Conservation (phyloP, 2,888 invertebrate genomes). For the Cyrtodaria siliqua region DNA sequence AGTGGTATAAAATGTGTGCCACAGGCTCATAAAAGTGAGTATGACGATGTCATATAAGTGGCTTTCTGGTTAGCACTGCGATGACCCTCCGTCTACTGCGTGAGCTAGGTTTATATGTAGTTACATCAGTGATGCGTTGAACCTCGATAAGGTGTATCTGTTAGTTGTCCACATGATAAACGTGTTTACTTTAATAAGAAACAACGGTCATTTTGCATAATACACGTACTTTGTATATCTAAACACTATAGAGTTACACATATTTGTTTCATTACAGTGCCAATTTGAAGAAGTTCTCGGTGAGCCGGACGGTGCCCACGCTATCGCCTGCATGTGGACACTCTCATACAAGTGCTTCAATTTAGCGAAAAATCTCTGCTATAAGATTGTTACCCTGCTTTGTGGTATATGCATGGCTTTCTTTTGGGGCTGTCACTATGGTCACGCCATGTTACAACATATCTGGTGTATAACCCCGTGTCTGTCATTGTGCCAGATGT, state of each 20-base stretch:
- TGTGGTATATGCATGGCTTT: slow-evolving; percentile 90
- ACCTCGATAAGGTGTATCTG: too few relatives aligned
- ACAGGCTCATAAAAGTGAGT: too few relatives aligned
- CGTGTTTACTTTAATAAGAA: too few relatives aligned
- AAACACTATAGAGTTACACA: not conserved
- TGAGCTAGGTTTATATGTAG: too few relatives aligned
- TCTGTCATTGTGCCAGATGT: slow-evolving; percentile 89
- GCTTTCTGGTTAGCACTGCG: too few relatives aligned
- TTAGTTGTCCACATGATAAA: too few relatives aligned
- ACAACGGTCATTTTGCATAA: too few relatives aligned
- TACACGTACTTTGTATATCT: too few relatives aligned
- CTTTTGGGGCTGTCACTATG: slow-evolving; percentile 86
- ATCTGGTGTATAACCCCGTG: slow-evolving; percentile 92
- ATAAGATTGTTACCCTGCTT: slow-evolving; percentile 89
- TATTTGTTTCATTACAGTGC: slow-evolving; percentile 65
- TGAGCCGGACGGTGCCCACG: slow-evolving; percentile 77
- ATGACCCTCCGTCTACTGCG: too few relatives aligned
- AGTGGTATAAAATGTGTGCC: too few relatives aligned
- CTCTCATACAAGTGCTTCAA: slow-evolving; percentile 89
- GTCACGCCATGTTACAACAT: slow-evolving; percentile 88
- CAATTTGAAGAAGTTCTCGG: slow-evolving; percentile 77
- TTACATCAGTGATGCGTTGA: too few relatives aligned
- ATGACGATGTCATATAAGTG: too few relatives aligned
- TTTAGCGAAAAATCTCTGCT: slow-evolving; percentile 90
- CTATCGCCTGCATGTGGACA: slow-evolving; percentile 90